Conservation (phyloP, 2,113 vertebrate genomes). For the Tenrec ecaudatus region DNA sequence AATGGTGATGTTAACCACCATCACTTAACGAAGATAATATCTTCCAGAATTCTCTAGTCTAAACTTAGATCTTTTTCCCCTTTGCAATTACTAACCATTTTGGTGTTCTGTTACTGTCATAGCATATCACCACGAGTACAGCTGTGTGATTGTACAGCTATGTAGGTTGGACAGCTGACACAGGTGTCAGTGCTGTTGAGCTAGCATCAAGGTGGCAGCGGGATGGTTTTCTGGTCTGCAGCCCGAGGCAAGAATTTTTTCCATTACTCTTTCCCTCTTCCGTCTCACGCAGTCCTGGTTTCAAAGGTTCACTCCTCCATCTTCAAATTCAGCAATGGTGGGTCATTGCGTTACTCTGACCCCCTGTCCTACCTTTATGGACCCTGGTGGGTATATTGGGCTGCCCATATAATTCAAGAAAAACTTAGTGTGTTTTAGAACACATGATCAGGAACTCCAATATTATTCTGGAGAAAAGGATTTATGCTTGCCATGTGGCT, state of each 20-base stretch:
- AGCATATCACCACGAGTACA: not conserved
- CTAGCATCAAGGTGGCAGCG: not conserved
- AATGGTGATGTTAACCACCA: not conserved
- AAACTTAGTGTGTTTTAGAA: not conserved
- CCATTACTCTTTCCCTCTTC: not conserved
- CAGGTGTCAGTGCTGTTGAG: not conserved
- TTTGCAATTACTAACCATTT: not conserved
- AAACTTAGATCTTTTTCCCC: not conserved
- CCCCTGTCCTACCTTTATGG: not conserved
- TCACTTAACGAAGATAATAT: not conserved
- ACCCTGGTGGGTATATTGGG: no score
- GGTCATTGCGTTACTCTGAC: not conserved
- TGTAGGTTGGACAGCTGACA: not conserved
- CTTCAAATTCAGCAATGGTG: not conserved
- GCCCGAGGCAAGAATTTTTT: not conserved
- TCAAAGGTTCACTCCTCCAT: no score
- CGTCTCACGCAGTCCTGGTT: not conserved
- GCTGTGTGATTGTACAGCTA: not conserved
- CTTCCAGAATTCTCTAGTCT: not conserved
- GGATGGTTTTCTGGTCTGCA: not conserved
- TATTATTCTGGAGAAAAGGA: not conserved
- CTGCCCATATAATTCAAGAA: not conserved
- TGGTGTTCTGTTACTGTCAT: not conserved
- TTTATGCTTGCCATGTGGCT: not conserved
- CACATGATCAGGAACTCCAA: not conserved